Evolutionary conservation across 2,888 invertebrate species (phyloP), one percentile per base, ranked within the genome.

Genomic region (Aethes cnicana): DNA sequence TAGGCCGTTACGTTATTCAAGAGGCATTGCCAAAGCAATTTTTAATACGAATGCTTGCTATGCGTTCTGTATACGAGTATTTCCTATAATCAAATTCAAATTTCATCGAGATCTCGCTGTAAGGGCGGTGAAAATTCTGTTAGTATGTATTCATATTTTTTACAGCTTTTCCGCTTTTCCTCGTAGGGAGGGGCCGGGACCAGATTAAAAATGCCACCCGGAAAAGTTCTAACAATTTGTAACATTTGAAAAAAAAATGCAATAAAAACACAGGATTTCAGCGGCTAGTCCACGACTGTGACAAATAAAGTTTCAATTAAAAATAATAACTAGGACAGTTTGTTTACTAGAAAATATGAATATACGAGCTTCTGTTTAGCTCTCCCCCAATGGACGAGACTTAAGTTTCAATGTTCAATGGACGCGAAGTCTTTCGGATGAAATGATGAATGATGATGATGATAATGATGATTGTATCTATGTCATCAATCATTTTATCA

Each of bases 151-250:
- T 37, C 28, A 20, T 36, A 36, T 47, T 41, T n/a, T 49, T 43
- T 49, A 26, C 35, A 35, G 9, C 21, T 35, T 21, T 20, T 11
- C 11, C n/a, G n/a, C n/a, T n/a, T n/a, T n/a, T n/a, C 20, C 42
- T 25, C 8, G 25, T 7, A 32, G n/a, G 14, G 41, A 20, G 20
- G n/a, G 7, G 39, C n/a, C 12, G 16, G 11, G 23, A 16, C 30
- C 43, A 43, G 47, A 56, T 56, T 56, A 56, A 47, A 53, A 56
- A 56, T 44, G 50, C 47, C 50, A 12, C 47, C 35, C 41, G 35
- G 20, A 41, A 47, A 49, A 30, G 35, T 47, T 49, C 17, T 12
- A 11, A 21, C 26, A 41, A 33, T 32, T 28, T 26, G 23, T 35
- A 28, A 26, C 42, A 49, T 49, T 49, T 43, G 42, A 28, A 49